Evolutionary conservation across 2,888 invertebrate genomes (phyloP).

Genomic region (Chydorus sphaericus): DNA sequence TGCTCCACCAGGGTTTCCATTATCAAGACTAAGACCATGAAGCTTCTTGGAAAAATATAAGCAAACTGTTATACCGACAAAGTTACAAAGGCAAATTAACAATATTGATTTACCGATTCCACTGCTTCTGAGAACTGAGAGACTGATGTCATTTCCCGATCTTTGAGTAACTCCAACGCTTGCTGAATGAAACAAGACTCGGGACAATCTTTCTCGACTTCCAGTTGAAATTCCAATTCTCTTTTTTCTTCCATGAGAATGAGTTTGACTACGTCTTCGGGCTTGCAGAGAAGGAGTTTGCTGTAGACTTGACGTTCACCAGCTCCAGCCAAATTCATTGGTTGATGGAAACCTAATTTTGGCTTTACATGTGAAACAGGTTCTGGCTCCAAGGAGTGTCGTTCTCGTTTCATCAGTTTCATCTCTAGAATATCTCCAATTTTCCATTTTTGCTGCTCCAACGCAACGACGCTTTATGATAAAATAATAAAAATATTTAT

Average conservation of each 20-base stretch:
- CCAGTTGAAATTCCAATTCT: conserved; percentile 43
- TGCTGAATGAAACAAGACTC: conserved; percentile 75
- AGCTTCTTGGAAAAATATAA: too few species aligned
- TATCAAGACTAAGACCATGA: too few species aligned
- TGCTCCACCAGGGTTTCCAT: not conserved
- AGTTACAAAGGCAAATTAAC: too few species aligned
- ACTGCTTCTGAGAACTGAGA: not conserved
- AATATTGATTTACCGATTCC: conserved; percentile 1
- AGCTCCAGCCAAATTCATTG: not conserved
- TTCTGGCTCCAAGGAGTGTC: conserved; percentile 39
- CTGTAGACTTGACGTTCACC: conserved; percentile 1
- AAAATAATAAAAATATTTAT: conserved; percentile 23
- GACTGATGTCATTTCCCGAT: conserved; percentile 31
- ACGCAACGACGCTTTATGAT: conserved; percentile 41
- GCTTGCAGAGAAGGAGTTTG: conserved; percentile 59
- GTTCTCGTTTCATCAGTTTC: conserved; percentile 71
- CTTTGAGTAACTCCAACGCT: conserved; percentile 52
- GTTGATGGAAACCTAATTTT: not conserved
- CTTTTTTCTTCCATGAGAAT: conserved; percentile 48
- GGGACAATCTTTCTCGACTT: conserved; percentile 48
- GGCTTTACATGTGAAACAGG: not conserved
- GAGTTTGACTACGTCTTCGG: conserved; percentile 39
- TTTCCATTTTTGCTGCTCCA: conserved; percentile 37
- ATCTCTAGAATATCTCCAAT: conserved; percentile 56
- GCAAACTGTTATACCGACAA: too few species aligned